Conservation (phyloP, 2,888 invertebrate species). For the Netelia melanura region DNA sequence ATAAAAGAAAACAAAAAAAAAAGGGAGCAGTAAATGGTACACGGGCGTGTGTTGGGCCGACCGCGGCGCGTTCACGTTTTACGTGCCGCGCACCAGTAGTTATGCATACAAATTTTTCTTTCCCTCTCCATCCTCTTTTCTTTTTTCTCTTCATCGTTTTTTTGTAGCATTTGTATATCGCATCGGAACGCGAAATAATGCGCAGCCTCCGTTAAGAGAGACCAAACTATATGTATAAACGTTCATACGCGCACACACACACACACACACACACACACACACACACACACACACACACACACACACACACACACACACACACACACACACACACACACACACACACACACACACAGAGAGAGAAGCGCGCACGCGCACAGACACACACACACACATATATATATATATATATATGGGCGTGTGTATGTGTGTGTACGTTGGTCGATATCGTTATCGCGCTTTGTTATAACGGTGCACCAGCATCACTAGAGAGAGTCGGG, state of each 20-base stretch:
- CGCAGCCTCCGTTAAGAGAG: constrained; percentile 10
- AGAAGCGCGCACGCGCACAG: too few species aligned
- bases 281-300: too few species aligned
- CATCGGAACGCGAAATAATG: constrained; percentile 45
- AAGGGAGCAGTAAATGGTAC: constrained; percentile 37
- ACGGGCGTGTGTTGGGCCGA: constrained; percentile 28
- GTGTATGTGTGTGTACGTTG: not conserved
- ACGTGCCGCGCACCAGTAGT: constrained; percentile 60
- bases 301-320: too few species aligned
- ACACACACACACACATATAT: not conserved
- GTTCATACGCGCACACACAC: not conserved
- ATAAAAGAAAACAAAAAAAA: constrained; percentile 34
- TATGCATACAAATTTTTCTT: constrained; percentile 19
- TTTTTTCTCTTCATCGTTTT: constrained; percentile 42
- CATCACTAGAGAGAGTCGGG: not conserved
- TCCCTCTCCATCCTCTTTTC: not conserved
- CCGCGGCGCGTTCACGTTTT: constrained; percentile 48
- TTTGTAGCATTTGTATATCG: constrained; percentile 37
- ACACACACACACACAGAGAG: too few species aligned
- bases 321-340: too few species aligned
- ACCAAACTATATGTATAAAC: not conserved
- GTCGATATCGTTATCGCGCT: constrained; percentile 61
- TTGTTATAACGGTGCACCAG: constrained; percentile 60
- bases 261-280: too few species aligned
- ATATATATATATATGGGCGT: not conserved